Evolutionary conservation across 2,113 vertebrate species (phyloP).

Genomic region (Anolis carolinensis): DNA sequence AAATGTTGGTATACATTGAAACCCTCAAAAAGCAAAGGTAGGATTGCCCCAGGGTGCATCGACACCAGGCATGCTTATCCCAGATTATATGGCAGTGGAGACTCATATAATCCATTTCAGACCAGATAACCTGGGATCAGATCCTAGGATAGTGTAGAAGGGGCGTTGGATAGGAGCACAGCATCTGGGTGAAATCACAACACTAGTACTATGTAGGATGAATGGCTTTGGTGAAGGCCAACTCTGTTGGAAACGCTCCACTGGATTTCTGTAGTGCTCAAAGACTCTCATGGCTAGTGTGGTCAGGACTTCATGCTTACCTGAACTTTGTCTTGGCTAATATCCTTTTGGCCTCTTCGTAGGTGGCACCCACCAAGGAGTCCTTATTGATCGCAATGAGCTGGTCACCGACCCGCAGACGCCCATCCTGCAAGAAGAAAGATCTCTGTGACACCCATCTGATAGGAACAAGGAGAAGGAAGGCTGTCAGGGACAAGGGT

Average conservation of each 20-base stretch:
- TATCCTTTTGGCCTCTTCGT: constrained; percentile 87
- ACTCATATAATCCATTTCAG: no score
- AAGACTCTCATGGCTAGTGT: background rate
- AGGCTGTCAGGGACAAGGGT: background rate
- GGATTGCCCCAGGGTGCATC: no score
- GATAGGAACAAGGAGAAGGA: no score
- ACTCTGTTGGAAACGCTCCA: background rate
- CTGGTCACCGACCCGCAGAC: constrained; percentile 87
- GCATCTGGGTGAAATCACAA: background rate
- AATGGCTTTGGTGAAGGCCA: background rate
- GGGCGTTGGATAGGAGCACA: background rate
- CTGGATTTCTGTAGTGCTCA: background rate
- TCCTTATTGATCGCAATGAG: constrained; percentile 90
- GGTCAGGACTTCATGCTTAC: constrained; percentile 57
- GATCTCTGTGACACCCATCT: background rate
- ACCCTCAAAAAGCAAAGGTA: no score
- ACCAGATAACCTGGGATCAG: no score
- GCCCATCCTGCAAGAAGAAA: constrained; percentile 81
- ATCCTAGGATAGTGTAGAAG: no score
- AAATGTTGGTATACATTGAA: no score
- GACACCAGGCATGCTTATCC: no score
- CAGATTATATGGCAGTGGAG: no score
- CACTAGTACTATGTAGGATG: background rate
- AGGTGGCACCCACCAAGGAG: constrained; percentile 87
- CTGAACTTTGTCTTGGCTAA: constrained; percentile 84